Percentiles rank a stretch among this genome's conserved stretches.
phyloP scores from a whole-genome alignment of 1,140 invertebrate species.

The Littorina saxatilis region DNA sequence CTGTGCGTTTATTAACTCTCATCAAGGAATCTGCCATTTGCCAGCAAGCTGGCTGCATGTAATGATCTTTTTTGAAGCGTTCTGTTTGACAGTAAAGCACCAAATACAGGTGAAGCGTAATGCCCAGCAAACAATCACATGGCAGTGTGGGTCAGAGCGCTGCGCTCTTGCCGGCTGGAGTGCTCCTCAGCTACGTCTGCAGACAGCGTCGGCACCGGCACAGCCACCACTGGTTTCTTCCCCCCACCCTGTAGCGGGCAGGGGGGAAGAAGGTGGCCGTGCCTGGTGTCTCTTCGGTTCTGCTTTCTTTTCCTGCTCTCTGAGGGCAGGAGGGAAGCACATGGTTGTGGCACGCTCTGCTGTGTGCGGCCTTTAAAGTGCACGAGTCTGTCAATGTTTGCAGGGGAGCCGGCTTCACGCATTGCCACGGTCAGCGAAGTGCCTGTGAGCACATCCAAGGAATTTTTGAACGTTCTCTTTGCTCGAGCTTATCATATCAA shows the following conservation, averaged over 20 bases:
- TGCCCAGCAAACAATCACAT: not conserved
- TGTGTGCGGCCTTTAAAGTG: not conserved
- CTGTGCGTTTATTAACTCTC: too few relatives aligned
- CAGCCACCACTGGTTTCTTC: not conserved
- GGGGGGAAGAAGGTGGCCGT: slow-evolving; percentile 4
- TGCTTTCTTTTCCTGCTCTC: slow-evolving; percentile 15
- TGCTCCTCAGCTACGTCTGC: not conserved
- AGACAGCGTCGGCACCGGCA: not conserved
- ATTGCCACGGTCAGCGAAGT: slow-evolving; percentile 35
- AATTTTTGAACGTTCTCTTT: slow-evolving; percentile 38
- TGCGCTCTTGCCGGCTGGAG: slow-evolving; percentile 26
- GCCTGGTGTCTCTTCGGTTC: not conserved
- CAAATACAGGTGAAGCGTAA: not conserved
- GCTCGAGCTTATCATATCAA: slow-evolving; percentile 35
- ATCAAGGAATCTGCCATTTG: too few relatives aligned
- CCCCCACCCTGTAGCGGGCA: not conserved
- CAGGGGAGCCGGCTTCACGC: slow-evolving; percentile 29
- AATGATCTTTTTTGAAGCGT: slow-evolving; percentile 18
- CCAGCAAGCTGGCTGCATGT: too few relatives aligned
- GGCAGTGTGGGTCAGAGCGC: slow-evolving; percentile 30
- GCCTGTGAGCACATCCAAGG: slow-evolving; percentile 30
- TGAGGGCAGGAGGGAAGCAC: slow-evolving; percentile 16
- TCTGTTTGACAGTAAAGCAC: slow-evolving; percentile 6
- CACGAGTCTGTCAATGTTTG: slow-evolving; percentile 26
- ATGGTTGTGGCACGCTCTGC: slow-evolving; percentile 17